Conservation (phyloP, 1,140 invertebrate species). For the Psilanteris sp. region DNA sequence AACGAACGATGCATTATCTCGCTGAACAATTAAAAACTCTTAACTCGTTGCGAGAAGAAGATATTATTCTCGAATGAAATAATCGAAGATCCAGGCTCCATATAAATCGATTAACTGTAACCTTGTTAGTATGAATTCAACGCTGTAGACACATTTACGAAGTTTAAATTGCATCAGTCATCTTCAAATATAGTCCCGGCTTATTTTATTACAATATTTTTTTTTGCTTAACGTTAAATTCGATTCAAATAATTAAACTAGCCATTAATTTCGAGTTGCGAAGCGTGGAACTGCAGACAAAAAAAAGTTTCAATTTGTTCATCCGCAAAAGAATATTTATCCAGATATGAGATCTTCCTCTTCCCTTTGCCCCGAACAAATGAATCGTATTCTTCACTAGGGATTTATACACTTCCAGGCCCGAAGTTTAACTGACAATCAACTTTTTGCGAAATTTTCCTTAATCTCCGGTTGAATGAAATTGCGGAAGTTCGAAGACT, state of each 20-base stretch:
- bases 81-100: neutral
- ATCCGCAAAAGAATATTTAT: conserved; percentile 19
- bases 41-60: conserved; percentile 11
- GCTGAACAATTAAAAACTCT: conserved; percentile 18
- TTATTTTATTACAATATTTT: no score
- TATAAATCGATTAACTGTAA: conserved; percentile 18
- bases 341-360: conserved; percentile 27
- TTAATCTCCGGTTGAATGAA: conserved; percentile 61
- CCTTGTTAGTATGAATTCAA: conserved; percentile 17
- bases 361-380: conserved; percentile 37
- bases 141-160: conserved; percentile 21
- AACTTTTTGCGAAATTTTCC: conserved; percentile 57
- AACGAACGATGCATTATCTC: conserved; percentile 13
- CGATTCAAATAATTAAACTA: no score
- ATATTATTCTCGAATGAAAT: conserved; percentile 2
- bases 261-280: conserved; percentile 7
- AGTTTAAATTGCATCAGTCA: conserved; percentile 33
- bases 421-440: conserved; percentile 51
- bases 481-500: conserved; percentile 62
- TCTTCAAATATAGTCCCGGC: conserved; percentile 13
- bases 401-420: conserved; percentile 40
- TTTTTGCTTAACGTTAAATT: no score
- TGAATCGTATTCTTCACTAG: conserved; percentile 34
- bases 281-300: conserved; percentile 9
- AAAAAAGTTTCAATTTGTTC: conserved; percentile 30